Evolutionary conservation across 2,797 vertebrate species (phyloP).

Genomic region (Cryptoprocta ferox): DNA sequence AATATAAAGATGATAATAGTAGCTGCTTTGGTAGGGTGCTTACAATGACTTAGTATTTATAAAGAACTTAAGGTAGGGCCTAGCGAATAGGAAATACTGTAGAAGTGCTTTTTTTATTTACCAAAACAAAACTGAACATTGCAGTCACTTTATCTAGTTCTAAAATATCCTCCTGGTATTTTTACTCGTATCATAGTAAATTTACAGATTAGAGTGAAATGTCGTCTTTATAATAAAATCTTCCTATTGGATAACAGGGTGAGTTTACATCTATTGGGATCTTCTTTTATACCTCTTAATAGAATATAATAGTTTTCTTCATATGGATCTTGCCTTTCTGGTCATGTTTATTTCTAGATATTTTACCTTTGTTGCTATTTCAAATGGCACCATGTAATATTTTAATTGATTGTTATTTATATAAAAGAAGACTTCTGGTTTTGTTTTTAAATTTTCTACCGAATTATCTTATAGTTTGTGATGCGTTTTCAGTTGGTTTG

Average conservation of each 20-base stretch:
- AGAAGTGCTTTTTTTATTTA: not conserved
- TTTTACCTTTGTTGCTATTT: conserved; percentile 20
- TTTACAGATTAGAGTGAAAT: not conserved
- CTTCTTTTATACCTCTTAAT: not conserved
- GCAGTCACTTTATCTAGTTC: not conserved
- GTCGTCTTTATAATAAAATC: not conserved
- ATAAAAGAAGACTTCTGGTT: not conserved
- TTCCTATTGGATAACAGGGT: not conserved
- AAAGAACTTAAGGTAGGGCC: not conserved
- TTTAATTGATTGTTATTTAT: not conserved
- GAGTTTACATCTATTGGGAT: not conserved
- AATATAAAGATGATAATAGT: not conserved
- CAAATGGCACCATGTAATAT: not conserved
- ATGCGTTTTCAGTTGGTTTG: not conserved
- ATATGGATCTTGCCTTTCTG: not conserved
- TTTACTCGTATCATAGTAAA: not conserved
- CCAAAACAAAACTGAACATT: not conserved
- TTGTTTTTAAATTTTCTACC: not conserved
- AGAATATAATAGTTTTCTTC: not conserved
- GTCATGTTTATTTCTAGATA: not conserved
- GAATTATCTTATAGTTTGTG: not conserved
- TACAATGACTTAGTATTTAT: not conserved
- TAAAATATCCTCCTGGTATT: not conserved
- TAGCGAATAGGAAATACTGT: not conserved
- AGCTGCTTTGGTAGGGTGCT: not conserved